phyloP scores from a whole-genome alignment of 2,113 vertebrate genomes.

The Centrocercus urophasianus region DNA sequence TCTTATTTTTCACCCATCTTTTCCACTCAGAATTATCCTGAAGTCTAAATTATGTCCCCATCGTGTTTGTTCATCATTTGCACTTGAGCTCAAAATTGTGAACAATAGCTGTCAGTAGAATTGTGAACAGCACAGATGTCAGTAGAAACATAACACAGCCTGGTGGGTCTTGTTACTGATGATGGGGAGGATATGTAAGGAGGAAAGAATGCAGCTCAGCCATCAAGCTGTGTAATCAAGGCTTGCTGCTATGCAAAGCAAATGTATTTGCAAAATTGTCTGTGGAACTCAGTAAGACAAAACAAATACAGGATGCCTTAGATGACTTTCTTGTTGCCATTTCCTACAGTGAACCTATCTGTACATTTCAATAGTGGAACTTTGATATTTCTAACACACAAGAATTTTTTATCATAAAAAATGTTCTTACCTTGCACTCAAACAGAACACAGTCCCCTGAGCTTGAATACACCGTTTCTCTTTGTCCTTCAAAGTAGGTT shows the following conservation, averaged over 20 bases:
- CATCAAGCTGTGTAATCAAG: constrained; percentile 1
- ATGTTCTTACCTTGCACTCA: constrained; percentile 91
- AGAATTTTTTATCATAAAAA: neutral
- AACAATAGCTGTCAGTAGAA: neutral
- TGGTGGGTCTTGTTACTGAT: neutral
- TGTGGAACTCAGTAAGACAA: neutral
- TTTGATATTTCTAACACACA: constrained; percentile 28
- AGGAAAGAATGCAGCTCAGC: neutral
- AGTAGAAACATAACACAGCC: neutral
- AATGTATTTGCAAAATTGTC: constrained; percentile 25
- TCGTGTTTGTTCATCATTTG: rapidly evolving
- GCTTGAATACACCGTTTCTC: constrained; percentile 87
- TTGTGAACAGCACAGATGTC: neutral
- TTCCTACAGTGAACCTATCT: neutral
- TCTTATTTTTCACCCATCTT: neutral
- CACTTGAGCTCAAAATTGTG: neutral
- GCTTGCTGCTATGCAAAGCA: neutral
- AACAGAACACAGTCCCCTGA: constrained; percentile 92
- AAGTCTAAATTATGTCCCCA: neutral
- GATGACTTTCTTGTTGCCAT: neutral
- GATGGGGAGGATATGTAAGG: rapidly evolving
- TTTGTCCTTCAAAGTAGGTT: constrained; percentile 91
- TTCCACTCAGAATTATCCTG: neutral
- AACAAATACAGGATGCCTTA: neutral
- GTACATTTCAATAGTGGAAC: neutral